These are phyloP conservation scores for Notolepis coatsorum DNA, from an alignment of 2,797 vertebrate species.

Conservation along the genomic window DNA sequence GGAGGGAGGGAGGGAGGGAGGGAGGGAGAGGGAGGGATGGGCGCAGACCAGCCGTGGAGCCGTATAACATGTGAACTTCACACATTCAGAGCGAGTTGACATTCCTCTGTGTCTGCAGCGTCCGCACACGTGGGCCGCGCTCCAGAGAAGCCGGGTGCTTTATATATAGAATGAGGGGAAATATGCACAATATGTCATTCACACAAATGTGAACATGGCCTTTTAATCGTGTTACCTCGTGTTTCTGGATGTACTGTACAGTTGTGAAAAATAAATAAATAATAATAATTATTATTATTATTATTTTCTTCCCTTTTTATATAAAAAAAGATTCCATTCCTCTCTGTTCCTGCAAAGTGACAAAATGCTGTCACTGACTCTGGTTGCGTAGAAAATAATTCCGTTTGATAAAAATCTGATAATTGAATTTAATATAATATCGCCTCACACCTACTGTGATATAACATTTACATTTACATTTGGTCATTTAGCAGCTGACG, in stretches of 20 bases:
- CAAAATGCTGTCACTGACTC: too few relatives aligned
- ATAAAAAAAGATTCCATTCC: too few relatives aligned
- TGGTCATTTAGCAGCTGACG: too few relatives aligned
- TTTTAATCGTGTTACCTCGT: conserved; percentile 10
- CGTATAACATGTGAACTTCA: background rate
- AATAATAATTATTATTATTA: background rate
- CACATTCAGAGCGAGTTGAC: conserved; percentile 25
- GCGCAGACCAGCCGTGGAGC: conserved; percentile 31
- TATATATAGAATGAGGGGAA: conserved; percentile 18
- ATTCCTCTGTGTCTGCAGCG: conserved; percentile 5
- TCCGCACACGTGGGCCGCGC: background rate
- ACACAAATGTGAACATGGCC: conserved; percentile 6
- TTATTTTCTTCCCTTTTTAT: background rate
- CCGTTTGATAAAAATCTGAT: too few relatives aligned
- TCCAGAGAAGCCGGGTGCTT: too few relatives aligned
- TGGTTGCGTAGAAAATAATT: too few relatives aligned
- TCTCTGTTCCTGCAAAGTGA: background rate
- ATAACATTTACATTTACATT: too few relatives aligned
- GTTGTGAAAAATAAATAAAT: background rate
- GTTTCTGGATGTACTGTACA: too few relatives aligned
- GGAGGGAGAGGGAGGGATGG: conserved; percentile 9
- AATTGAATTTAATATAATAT: too few relatives aligned
- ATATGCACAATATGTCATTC: conserved; percentile 28
- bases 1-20: background rate
- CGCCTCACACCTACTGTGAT: too few relatives aligned